Evolutionary conservation across 1,140 invertebrate genomes (phyloP), one percentile per base, ranked within the genome.

Genomic region (Macrotrachela quadricornifera): DNA sequence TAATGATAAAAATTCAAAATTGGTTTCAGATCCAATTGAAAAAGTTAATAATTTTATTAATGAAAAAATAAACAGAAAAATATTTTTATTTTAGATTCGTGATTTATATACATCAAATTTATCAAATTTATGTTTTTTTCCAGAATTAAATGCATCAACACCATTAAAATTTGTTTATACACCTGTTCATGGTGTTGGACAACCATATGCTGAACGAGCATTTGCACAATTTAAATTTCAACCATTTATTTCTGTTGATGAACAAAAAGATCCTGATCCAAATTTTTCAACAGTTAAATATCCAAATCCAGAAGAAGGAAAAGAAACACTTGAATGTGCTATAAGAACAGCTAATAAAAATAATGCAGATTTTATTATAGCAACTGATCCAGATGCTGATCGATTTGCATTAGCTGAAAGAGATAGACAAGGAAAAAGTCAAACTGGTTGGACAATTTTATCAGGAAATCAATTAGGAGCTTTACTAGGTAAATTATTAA

Each of bases 341-440:
- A 80, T 92, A 58, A 73, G 79, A 66, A 79, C 82, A 13, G 92
- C 92, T 0, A 76, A 86, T 63, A 59, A 72, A 43, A 75, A 77
- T 58, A 70, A 72, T 1, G 79, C 78, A 40, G 71, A 72, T 1
- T 68, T 96, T 1, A 85, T 97, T 59, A 67, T 97, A 16, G 91
- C 90, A 0, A 97, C 97, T 73, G 94, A 99, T 73, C 94, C 94
- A 12, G 94, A 99, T 71, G 90, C 92, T 10, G 94, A 99, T 74
- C 76, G 94, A 51, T 71, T 96, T 51, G 90, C 90, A 13, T 78
- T 88, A 45, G 91, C 90, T 8, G 85, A 90, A 68, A 71, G 68
- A 60, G 58, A 63, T 49, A 41, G 53, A n/a, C 47, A 77, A 59
- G 77, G 76, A 1, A 71, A 78, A 52, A 30, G 21, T 30, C 3